Base-by-base conservation (phyloP, 2,888 invertebrate genomes). In the Eupithecia subfuscata region DNA sequence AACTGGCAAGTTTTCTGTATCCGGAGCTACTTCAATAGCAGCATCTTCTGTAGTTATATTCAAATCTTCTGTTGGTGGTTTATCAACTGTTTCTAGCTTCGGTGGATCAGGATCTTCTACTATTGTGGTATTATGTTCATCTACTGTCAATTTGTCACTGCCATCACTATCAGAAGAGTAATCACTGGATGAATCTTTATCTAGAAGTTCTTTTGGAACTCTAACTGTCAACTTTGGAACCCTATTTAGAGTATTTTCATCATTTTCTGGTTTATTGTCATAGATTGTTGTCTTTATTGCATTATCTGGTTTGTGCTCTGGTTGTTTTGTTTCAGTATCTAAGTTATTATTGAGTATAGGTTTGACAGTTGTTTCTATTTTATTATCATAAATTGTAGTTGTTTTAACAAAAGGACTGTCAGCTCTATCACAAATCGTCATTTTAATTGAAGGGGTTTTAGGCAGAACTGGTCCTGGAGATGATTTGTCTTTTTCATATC, bases 211-310 rank as follows among this genome's bases (percentile, higher is more conserved):
- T 87, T 96, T 96, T 68, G 96, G 96, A 81, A 96, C 95, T 88
- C 96, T 96, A 37, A 97, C 93, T 80, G 96, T 97, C 73, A 97
- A 91, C 89, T 97, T 97, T 82, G 96, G 97, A 80, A 96, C 96
- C 90, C 95, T 96, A 87, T 95, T 95, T 75, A 95, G 86, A 82
- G 93, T 91, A 82, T 92, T 94, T 65, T 88, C 85, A 82, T 92
- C 91, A 75, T 75, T 79, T 80, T 94, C 93, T 78, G 91, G 84
- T 82, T 93, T 93, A 80, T 93, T 94, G 85, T 95, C 95, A 88
- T 94, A 95, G 83, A 94, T 95, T 79, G 94, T 95, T 30, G 93
- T 89, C 87, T 94, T 93, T 2, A 95, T 87, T 43, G 87, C 82
- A 79, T 89, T 93, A 65, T 95, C 94, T 70, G 85, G 80, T 85